phyloP scores from a whole-genome alignment of 2,888 invertebrate species.

The Calephelis perditalis region DNA sequence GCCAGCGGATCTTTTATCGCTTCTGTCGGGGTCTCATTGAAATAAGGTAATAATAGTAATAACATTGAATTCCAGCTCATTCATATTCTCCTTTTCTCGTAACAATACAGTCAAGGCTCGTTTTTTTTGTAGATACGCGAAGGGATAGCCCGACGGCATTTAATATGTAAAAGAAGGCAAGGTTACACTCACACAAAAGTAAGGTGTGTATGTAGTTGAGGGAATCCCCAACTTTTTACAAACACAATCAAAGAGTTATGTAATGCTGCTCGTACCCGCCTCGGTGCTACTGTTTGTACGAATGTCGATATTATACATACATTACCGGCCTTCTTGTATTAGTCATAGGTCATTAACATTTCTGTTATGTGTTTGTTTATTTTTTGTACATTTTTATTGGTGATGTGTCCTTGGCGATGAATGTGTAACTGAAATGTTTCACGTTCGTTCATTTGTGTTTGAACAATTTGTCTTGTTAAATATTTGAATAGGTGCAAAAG shows the following conservation, averaged over 20 bases:
- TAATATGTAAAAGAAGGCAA: slow-evolving; percentile 78
- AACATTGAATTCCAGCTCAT: slow-evolving; percentile 68
- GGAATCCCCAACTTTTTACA: slow-evolving; percentile 78
- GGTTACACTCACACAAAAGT: slow-evolving; percentile 73
- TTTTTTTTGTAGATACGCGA: slow-evolving; percentile 73
- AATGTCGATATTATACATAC: slow-evolving; percentile 72
- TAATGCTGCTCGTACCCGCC: slow-evolving; percentile 74
- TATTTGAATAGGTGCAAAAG: too few species aligned
- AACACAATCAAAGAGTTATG: slow-evolving; percentile 79
- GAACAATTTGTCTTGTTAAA: background rate
- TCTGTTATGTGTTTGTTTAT: slow-evolving; percentile 55
- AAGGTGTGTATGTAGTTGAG: slow-evolving; percentile 71
- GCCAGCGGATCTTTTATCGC: slow-evolving; percentile 69
- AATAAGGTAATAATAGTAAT: slow-evolving; percentile 73
- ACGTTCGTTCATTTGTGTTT: slow-evolving; percentile 25
- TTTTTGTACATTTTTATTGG: slow-evolving; percentile 55
- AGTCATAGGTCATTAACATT: slow-evolving; percentile 73
- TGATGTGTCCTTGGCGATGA: slow-evolving; percentile 43
- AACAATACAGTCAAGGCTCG: slow-evolving; percentile 68
- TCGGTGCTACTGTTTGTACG: slow-evolving; percentile 67
- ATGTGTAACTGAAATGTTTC: slow-evolving; percentile 27
- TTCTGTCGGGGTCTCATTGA: slow-evolving; percentile 63
- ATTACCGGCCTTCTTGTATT: slow-evolving; percentile 61
- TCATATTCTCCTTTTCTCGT: slow-evolving; percentile 69
- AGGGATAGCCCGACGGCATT: slow-evolving; percentile 76